Evolutionary conservation across 2,888 invertebrate genomes (phyloP).

Genomic region (Phaonia tiefii): DNA sequence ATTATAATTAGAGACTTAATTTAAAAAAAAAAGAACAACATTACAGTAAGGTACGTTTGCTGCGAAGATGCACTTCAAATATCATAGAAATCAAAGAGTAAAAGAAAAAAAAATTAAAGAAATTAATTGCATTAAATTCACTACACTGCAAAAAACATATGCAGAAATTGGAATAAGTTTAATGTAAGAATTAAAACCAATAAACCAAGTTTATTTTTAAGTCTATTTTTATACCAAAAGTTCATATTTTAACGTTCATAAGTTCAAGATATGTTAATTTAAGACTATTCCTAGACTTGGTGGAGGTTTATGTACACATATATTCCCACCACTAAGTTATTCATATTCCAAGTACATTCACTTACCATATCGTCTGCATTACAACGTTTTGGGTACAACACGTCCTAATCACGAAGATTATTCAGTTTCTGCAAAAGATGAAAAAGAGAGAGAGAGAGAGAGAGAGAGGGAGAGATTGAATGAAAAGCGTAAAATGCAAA

Average conservation of each 20-base stretch:
- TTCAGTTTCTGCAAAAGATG: constrained; percentile 74
- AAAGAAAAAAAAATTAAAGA: too few species aligned
- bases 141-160: too few species aligned
- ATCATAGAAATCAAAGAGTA: too few species aligned
- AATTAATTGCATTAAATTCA: too few species aligned
- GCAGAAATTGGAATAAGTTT: too few species aligned
- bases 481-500: background rate
- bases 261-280: constrained; percentile 2
- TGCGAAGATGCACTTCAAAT: too few species aligned
- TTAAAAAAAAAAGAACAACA: too few species aligned
- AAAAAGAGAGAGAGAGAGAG: constrained; percentile 41
- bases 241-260: background rate
- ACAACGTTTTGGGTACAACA: constrained; percentile 80
- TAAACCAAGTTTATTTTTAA: too few species aligned
- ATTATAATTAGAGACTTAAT: too few species aligned
- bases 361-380: constrained; percentile 81
- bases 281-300: background rate
- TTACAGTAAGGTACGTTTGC: too few species aligned
- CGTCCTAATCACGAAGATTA: constrained; percentile 79
- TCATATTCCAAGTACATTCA: constrained; percentile 25
- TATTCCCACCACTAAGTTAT: background rate
- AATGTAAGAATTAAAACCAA: too few species aligned
- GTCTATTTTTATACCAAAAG: too few species aligned
- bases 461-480: background rate
- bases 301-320: background rate